phyloP scores from a whole-genome alignment of 2,797 vertebrate genomes.

The Epinephelus malabaricus region DNA sequence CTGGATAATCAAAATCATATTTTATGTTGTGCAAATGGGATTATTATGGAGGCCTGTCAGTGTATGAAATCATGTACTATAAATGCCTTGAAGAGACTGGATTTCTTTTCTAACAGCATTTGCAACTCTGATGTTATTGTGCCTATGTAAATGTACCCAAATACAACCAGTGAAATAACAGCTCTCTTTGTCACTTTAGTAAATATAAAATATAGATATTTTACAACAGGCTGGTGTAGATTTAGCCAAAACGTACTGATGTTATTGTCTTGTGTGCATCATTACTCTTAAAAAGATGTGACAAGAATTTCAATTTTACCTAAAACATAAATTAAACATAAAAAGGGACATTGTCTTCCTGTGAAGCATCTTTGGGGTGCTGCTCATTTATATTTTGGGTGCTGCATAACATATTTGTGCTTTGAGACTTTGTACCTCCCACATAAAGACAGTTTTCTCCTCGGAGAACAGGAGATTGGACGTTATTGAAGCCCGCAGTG shows the following conservation, averaged over 20 bases:
- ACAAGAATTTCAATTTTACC: background rate
- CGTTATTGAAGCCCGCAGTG: constrained; percentile 29
- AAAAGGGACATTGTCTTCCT: background rate
- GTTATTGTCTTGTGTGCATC: background rate
- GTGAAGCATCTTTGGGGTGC: background rate
- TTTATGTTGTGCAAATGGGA: constrained; percentile 35
- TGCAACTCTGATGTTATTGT: background rate
- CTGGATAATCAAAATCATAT: constrained; percentile 45
- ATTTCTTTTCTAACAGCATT: constrained; percentile 3
- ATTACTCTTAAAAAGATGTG: background rate
- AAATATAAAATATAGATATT: background rate
- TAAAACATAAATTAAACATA: constrained; percentile 10
- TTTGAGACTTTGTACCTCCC: constrained; percentile 21
- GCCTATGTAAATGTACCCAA: constrained; percentile 7
- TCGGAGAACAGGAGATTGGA: constrained; percentile 32
- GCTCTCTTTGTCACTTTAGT: background rate
- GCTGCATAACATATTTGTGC: constrained; percentile 20
- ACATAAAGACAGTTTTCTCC: constrained; percentile 23
- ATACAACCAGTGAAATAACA: constrained; percentile 2
- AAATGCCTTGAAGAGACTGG: constrained; percentile 14
- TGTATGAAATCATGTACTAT: constrained; percentile 26
- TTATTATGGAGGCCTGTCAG: constrained; percentile 36
- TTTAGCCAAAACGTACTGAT: background rate
- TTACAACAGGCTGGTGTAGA: background rate
- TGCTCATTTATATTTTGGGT: constrained; percentile 34